Base-by-base conservation (phyloP, 2,113 vertebrate species). In the Malurus elegans region DNA sequence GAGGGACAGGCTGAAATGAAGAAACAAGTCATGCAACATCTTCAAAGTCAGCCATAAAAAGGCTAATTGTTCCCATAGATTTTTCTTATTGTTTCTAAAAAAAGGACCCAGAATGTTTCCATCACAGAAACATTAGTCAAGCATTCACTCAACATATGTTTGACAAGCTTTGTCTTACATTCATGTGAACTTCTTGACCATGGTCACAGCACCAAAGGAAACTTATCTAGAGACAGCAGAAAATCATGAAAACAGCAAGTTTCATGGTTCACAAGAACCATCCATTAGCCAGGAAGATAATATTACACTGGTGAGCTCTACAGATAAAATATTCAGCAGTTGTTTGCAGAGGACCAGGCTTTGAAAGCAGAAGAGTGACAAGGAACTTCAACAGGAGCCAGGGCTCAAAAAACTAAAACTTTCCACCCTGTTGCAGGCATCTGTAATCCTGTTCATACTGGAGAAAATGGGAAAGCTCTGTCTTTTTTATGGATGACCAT, bases 11-110 rank as follows among this genome's bases (percentile, higher is more conserved):
- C 90, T 96, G 67, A 96, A 96, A 90, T 32, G 64, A 91, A 95
- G 75, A 93, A 95, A 92, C 31, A 54, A 95, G 45, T 60, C 42
- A 88, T 79, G 75, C 65, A 90, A 66, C 2, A 3, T 88, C 94
- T 96, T 95, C 93, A 95, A 96, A 96, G 93, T 45, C 92, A 83
- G 38, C 45, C 90, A 86, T 66, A 36, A 90, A 94, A 95, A 80
- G 44, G 45, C 74, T 85, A 91, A 91, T 84, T 85, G 62, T 86
- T 95, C 85, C 87, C 94, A 94, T 14, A 80, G 62, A 92, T 69
- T 95, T 91, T 95, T 89, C 91, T 89, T 93, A 89, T 80, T 94
- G 92, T 95, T 86, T 88, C 54, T 74, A 80, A 88, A 92, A 78
- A 95, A 86, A 86, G 62, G 10, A 93, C 20, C 4, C 88, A 90